Evolutionary conservation across 1,140 invertebrate species (phyloP), one percentile per base, ranked within the genome.

Genomic region (Alviniconcha marisindica): DNA sequence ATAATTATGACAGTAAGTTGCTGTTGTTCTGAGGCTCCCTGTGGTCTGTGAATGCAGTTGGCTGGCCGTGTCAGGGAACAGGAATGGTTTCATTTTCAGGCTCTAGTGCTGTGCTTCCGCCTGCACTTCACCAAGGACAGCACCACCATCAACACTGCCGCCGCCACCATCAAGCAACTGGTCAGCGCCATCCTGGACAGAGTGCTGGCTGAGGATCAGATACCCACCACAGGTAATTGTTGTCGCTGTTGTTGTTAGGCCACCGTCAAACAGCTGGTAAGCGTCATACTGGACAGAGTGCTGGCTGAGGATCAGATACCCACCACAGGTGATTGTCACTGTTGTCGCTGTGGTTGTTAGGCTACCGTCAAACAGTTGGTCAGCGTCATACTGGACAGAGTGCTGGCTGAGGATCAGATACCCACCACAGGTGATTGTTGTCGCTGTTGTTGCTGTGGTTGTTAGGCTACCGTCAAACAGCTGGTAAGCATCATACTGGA

Each of bases 121-220:
- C 95, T 99, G 84, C 97, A 99, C 92, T 97, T 98, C 90, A 96
- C 97, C 12, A 97, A 98, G 94, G 96, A 99, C 94, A 95, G 96
- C 36, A 98, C 97, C 81, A 98, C 97, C 63, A 97, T 97, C 42
- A 99, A 99, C 92, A 98, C 98, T 66, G 98, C 98, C 3, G 98
- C 98, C 40, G 99, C 99, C 18, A 99, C 98, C 38, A 97, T 99
- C 5, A 94, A 98, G 69, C 99, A 99, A 92, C 94, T 99, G 66
- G 98, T 99, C n/a, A 97, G 97, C 63, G 94, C 98, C 66, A 97
- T 99, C 0, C 99, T 99, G 95, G 99, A 99, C 92, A 94, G 98
- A 82, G 97, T 98, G 24, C 94, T 97, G 42, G 91, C 93, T n/a
- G 94, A 95, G 87, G 94, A 95, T 87, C 91, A 89, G 54, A 84